phyloP scores from a whole-genome alignment of 2,888 invertebrate species.

The Himalopsyche tibetana region DNA sequence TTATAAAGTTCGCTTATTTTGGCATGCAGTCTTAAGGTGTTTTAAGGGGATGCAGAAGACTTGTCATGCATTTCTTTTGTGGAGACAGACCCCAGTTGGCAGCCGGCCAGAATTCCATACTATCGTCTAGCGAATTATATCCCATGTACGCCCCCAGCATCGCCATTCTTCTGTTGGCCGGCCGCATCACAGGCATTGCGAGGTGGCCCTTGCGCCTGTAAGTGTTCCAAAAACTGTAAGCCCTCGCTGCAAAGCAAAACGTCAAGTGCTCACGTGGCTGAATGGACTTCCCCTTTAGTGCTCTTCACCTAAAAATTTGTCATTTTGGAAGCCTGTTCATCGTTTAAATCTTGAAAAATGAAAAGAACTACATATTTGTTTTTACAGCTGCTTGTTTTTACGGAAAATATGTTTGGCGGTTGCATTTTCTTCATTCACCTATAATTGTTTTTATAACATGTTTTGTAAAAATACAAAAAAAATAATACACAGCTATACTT shows the following conservation, averaged over 20 bases:
- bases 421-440: too few relatives aligned
- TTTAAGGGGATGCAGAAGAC: conserved; percentile 47
- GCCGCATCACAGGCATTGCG: conserved; percentile 61
- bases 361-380: too few relatives aligned
- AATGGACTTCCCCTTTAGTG: conserved; percentile 9
- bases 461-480: too few relatives aligned
- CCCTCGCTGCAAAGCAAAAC: conserved; percentile 76
- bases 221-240: conserved; percentile 79
- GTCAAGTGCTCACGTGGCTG: conserved; percentile 70
- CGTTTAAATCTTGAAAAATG: conserved; percentile 18
- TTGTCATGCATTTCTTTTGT: conserved; percentile 61
- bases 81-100: conserved; percentile 80
- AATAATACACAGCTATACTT: too few relatives aligned
- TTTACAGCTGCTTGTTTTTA: too few relatives aligned
- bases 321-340: conserved; percentile 8
- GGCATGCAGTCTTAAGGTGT: conserved; percentile 47
- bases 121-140: conserved; percentile 76
- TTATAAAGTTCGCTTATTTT: not conserved
- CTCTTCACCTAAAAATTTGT: conserved; percentile 36
- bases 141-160: conserved; percentile 75
- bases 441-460: too few relatives aligned
- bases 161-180: conserved; percentile 70
- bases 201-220: conserved; percentile 70
- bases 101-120: conserved; percentile 79
- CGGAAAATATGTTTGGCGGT: too few relatives aligned